Evolutionary conservation across 2,888 invertebrate species (phyloP), one percentile per base, ranked within the genome.

Genomic region (Acronicta psi): DNA sequence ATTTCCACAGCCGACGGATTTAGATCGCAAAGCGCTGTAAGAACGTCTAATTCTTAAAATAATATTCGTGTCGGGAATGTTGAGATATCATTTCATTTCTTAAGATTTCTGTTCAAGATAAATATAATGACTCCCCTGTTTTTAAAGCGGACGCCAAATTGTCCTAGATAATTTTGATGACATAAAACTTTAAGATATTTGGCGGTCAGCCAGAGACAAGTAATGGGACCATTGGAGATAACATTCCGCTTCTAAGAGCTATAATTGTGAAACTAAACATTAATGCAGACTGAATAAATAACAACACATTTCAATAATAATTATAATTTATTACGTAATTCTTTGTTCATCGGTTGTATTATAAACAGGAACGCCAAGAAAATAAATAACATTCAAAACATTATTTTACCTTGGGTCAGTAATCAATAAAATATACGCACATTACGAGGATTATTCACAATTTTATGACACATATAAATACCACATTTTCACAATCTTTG

Each of bases 101-200:
- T 77, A 77, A 87, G 84, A 87, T 88, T 85, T 83, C 84, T 85
- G 80, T 77, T 83, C 73, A 70, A 85, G 84, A 90, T 90, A 90
- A 88, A 92, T 90, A 89, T 89, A 90, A 89, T 89, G 84, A 86
- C 82, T 86, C 77, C 75, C 69, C 84, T 84, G 86, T 88, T 91
- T 90, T 90, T 85, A 89, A 90, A 87, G 82, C 85, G 86, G 84
- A 81, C 88, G 89, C 90, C 88, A 91, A 90, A 92, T 92, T 88
- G 92, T 90, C 89, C 91, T 89, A 90, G 86, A 92, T 92, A 87
- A 91, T 90, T 88, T 89, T 89, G 88, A 91, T 91, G 90, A 85
- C 88, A 91, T 85, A 83, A 90, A 88, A 90, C 88, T 77, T 86
- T 81, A 84, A 78, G 79, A 82, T 82, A 84, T 80, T 89, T 93